Evolutionary conservation across 2,113 vertebrate species (phyloP).

Genomic region (Indicator indicator): DNA sequence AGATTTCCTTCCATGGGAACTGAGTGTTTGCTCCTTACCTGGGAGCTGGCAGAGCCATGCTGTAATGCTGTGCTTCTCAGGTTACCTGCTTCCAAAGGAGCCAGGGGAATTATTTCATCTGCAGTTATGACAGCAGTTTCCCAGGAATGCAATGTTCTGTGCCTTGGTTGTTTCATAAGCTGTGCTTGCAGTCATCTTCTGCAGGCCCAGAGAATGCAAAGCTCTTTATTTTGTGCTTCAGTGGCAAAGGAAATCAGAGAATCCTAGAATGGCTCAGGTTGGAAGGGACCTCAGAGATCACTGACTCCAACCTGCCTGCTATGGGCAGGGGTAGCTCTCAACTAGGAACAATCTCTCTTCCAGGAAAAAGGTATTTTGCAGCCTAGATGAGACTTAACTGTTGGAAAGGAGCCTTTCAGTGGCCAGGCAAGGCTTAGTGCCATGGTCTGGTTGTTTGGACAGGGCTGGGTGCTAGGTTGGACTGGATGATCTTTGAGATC

Average conservation of each 20-base stretch:
- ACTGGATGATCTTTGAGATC: too few relatives aligned
- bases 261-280: neutral
- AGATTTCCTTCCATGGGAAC: neutral
- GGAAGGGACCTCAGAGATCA: too few relatives aligned
- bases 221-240: neutral
- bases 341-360: too few relatives aligned
- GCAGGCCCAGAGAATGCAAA: neutral
- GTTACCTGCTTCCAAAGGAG: slow-evolving; percentile 14
- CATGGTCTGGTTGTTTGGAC: too few relatives aligned
- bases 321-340: accelerated
- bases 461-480: too few relatives aligned
- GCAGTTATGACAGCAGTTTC: neutral
- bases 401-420: too few relatives aligned
- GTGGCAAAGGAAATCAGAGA: neutral
- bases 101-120: slow-evolving; percentile 23
- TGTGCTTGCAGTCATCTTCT: neutral
- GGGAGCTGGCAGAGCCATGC: slow-evolving; percentile 12
- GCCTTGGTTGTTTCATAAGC: neutral
- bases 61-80: slow-evolving; percentile 19
- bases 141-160: neutral
- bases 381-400: too few relatives aligned
- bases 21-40: slow-evolving; percentile 5
- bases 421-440: too few relatives aligned
- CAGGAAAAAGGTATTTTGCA: too few relatives aligned
- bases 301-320: too few relatives aligned